These are phyloP conservation scores for Acomys russatus DNA, from an alignment of 2,797 vertebrate genomes.

Conservation along the genomic window DNA sequence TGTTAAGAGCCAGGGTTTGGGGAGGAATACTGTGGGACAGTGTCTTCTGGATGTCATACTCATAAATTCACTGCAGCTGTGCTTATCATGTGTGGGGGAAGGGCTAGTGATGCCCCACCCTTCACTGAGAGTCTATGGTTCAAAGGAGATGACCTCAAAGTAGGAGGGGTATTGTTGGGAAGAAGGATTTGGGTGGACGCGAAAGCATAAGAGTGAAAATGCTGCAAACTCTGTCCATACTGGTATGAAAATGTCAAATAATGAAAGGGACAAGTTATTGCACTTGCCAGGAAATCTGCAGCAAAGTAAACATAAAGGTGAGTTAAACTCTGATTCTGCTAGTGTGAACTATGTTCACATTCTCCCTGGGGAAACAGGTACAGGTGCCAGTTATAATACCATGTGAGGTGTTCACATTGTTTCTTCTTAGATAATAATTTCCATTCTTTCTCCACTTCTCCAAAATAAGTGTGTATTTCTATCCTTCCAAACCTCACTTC, in stretches of 20 bases:
- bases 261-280: background rate
- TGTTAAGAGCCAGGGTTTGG: background rate
- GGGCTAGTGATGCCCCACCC: background rate
- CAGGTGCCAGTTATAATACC: background rate
- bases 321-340: slow-evolving; percentile 28
- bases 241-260: background rate
- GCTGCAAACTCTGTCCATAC: background rate
- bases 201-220: background rate
- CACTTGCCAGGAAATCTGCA: background rate
- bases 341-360: background rate
- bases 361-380: background rate
- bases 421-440: background rate
- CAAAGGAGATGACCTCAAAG: no score
- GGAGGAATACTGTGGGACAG: background rate
- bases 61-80: background rate
- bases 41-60: background rate
- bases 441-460: background rate
- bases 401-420: background rate
- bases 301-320: background rate
- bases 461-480: background rate
- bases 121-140: background rate
- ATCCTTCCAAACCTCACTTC: background rate
- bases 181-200: background rate
- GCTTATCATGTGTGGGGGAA: no score
- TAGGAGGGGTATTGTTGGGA: background rate